These are phyloP conservation scores for Augochlora pura DNA, from an alignment of 1,140 invertebrate genomes.

Conservation along the genomic window DNA sequence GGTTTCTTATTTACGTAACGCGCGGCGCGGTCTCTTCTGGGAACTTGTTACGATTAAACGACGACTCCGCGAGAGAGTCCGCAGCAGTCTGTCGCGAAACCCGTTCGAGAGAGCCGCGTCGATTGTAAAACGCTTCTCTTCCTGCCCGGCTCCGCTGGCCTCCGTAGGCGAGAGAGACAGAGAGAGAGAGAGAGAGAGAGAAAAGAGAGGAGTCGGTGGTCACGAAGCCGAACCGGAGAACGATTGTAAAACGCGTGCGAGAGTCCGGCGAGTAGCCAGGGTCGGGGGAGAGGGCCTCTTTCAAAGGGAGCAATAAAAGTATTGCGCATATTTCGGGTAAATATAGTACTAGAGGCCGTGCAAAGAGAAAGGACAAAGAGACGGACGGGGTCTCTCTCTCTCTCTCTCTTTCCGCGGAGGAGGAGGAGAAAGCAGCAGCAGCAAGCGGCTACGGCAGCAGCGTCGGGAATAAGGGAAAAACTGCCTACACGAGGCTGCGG, in stretches of 20 bases:
- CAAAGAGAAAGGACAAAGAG: slow-evolving; percentile 42
- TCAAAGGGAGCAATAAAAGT: slow-evolving; percentile 35
- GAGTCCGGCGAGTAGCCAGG: background rate
- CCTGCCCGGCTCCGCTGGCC: too few species aligned
- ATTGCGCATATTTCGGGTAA: slow-evolving; percentile 53
- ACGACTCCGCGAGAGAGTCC: background rate
- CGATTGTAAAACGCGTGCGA: too few species aligned
- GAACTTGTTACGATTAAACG: background rate
- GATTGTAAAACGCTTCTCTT: slow-evolving; percentile 11
- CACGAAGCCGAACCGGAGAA: too few species aligned
- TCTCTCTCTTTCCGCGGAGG: too few species aligned
- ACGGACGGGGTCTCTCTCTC: too few species aligned
- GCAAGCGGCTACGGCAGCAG: background rate
- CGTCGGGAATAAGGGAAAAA: slow-evolving; percentile 41
- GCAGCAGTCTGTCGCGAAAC: background rate
- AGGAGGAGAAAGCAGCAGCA: too few species aligned
- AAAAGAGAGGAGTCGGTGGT: too few species aligned
- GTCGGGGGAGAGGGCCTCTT: too few species aligned
- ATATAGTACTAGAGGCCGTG: slow-evolving; percentile 58
- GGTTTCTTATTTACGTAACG: background rate
- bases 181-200: background rate
- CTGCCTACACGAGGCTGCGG: background rate
- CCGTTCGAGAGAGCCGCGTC: background rate
- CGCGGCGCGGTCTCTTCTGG: background rate
- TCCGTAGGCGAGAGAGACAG: background rate